Evolutionary conservation across 2,888 invertebrate genomes (phyloP).

Genomic region (Dryococelus australis): DNA sequence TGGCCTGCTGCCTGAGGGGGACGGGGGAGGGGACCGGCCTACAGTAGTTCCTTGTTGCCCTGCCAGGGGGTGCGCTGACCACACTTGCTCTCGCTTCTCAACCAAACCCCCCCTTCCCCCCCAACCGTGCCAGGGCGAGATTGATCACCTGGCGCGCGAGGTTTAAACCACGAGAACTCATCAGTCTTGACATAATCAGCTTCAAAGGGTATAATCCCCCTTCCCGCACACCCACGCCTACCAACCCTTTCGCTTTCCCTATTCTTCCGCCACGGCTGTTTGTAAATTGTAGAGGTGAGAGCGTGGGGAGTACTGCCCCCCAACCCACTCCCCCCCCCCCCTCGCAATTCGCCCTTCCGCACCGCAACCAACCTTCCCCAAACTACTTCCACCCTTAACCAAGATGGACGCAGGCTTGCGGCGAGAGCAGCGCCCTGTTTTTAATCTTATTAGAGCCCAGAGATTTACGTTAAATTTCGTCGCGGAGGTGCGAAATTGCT

Average conservation of each 20-base stretch:
- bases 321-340: background rate
- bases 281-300: background rate
- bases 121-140: background rate
- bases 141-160: constrained; percentile 10
- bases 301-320: background rate
- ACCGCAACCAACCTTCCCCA: background rate
- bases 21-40: background rate
- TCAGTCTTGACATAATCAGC: constrained; percentile 29
- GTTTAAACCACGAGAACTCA: constrained; percentile 23
- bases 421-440: background rate
- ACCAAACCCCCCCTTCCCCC: background rate
- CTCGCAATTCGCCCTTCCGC: no score
- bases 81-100: background rate
- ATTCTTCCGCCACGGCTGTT: constrained; percentile 7
- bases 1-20: background rate
- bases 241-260: background rate
- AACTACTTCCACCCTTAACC: background rate
- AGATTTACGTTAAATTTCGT: constrained; percentile 9
- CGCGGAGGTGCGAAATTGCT: constrained; percentile 9
- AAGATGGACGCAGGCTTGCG: constrained; percentile 3
- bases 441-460: background rate
- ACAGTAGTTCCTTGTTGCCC: background rate
- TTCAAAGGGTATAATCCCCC: background rate
- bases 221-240: background rate
- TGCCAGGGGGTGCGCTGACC: background rate